These are phyloP conservation scores for Pecten maximus DNA, from an alignment of 2,888 invertebrate species.

Conservation along the genomic window DNA sequence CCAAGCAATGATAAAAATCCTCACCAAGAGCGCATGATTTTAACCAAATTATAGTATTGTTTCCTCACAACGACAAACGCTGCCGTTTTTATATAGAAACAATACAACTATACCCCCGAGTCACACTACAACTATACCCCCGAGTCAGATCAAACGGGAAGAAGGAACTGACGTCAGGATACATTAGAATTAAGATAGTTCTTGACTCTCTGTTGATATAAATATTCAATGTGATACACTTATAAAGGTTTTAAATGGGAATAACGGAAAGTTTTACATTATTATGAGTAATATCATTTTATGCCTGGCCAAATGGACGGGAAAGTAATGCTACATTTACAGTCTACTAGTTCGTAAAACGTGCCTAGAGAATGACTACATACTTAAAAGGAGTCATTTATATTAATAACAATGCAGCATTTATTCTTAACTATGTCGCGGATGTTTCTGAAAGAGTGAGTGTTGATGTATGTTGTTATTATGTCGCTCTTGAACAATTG, in stretches of 20 bases:
- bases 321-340: not conserved
- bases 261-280: not conserved
- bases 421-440: not conserved
- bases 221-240: not conserved
- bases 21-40: no score
- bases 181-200: no score
- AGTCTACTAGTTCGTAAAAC: not conserved
- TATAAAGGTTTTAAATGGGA: not conserved
- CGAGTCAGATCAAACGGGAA: no score
- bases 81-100: no score
- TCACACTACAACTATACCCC: no score
- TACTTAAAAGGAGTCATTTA: not conserved
- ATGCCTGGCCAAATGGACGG: not conserved
- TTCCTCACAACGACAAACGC: no score
- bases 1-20: no score
- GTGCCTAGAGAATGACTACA: not conserved
- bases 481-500: not conserved
- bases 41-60: no score
- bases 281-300: not conserved
- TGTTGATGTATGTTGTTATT: not conserved
- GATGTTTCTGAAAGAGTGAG: not conserved
- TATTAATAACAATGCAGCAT: not conserved
- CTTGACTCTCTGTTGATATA: not conserved
- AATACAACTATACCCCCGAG: no score
- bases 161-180: no score